Evolutionary conservation across 2,888 invertebrate species (phyloP).

Genomic region (Tillus elongatus): DNA sequence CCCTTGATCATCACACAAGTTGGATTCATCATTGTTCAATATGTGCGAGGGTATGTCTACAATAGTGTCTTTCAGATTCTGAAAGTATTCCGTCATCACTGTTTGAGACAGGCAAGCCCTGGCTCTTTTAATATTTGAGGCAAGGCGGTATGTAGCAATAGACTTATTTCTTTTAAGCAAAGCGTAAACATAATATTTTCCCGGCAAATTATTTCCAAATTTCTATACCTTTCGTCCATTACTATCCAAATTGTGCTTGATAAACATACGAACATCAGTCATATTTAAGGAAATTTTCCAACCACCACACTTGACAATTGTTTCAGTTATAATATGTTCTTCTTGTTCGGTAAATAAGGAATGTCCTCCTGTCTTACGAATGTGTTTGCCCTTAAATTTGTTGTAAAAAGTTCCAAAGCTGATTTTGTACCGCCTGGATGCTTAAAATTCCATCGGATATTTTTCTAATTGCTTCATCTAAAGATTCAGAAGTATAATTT

Average conservation of each 20-base stretch:
- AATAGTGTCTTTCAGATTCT: constrained; percentile 20
- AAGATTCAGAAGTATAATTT: constrained; percentile 10
- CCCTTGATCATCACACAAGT: constrained; percentile 6
- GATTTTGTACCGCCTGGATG: constrained; percentile 14
- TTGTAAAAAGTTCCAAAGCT: constrained; percentile 13
- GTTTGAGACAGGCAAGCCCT: constrained; percentile 8
- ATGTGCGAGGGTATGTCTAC: constrained; percentile 17
- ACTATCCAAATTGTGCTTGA: constrained; percentile 23
- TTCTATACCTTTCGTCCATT: constrained; percentile 15
- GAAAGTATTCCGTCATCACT: constrained; percentile 16
- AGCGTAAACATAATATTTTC: constrained; percentile 19
- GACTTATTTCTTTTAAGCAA: constrained; percentile 22
- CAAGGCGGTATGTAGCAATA: constrained; percentile 14
- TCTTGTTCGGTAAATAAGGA: constrained; percentile 13
- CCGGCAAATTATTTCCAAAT: constrained; percentile 22
- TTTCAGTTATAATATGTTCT: constrained; percentile 15
- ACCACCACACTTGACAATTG: constrained; percentile 18
- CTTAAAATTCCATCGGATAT: constrained; percentile 12
- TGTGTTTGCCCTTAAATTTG: constrained; percentile 14
- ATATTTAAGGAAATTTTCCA: constrained; percentile 22
- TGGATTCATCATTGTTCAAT: constrained; percentile 9
- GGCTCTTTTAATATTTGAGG: constrained; percentile 13
- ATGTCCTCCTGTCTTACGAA: constrained; percentile 11
- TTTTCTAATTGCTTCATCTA: constrained; percentile 15
- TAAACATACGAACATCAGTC: constrained; percentile 20